phyloP scores from a whole-genome alignment of 35 echinoderm and acorn worm species.

The Stichopus chloronotus region DNA sequence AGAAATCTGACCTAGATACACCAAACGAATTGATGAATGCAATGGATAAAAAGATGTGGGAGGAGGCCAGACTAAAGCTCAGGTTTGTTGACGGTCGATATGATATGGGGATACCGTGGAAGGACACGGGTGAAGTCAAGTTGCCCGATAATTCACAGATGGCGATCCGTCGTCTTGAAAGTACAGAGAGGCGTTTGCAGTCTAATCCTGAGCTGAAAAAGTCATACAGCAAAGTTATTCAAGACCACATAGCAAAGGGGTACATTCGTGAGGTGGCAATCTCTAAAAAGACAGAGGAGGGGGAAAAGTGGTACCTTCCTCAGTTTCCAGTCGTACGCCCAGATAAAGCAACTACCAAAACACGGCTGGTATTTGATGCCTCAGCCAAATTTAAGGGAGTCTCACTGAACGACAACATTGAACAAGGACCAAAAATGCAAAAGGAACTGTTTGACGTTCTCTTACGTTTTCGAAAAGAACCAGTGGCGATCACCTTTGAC shows the following conservation, averaged over 20 bases:
- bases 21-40: background rate
- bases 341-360: slow-evolving; percentile 49
- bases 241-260: slow-evolving; percentile 19
- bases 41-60: background rate
- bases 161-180: no score
- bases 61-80: background rate
- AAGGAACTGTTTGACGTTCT: slow-evolving; percentile 51
- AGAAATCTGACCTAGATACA: background rate
- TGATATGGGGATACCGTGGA: no score
- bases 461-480: slow-evolving; percentile 41
- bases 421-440: slow-evolving; percentile 51
- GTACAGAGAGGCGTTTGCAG: no score
- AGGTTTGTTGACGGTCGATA: background rate
- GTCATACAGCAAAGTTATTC: background rate
- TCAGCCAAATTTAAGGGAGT: slow-evolving; percentile 19
- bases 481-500: slow-evolving; percentile 51
- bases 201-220: background rate
- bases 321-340: slow-evolving; percentile 60
- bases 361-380: slow-evolving; percentile 48
- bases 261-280: slow-evolving; percentile 25
- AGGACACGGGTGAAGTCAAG: no score
- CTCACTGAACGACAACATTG: slow-evolving; percentile 22
- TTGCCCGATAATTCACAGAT: no score
- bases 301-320: slow-evolving; percentile 33
- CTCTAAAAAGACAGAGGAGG: background rate